Evolutionary conservation across 37 sponge, comb jelly and placozoan genomes (phyloP).

Genomic region (Theonella swinhoei): DNA sequence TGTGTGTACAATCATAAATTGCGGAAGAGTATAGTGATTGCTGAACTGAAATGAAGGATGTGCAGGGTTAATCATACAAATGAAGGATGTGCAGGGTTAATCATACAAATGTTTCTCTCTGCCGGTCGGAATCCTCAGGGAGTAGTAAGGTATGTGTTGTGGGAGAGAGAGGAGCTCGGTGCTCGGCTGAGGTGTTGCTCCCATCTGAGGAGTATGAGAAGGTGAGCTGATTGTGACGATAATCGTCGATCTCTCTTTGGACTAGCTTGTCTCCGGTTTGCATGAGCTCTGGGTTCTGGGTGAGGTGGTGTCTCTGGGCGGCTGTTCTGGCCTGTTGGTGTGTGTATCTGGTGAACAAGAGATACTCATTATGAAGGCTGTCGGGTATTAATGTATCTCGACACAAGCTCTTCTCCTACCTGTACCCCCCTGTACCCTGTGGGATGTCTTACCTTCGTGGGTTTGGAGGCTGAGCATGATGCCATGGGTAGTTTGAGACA

Average conservation of each 20-base stretch:
- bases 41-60: too few relatives aligned
- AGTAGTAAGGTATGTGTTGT: slow-evolving; percentile 27
- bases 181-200: not conserved
- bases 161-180: slow-evolving; percentile 33
- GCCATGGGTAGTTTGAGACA: slow-evolving; percentile 38
- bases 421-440: not conserved
- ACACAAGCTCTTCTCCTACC: not conserved
- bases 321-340: not conserved
- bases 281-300: slow-evolving; percentile 19
- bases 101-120: slow-evolving; percentile 38
- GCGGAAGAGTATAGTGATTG: too few relatives aligned
- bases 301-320: not conserved
- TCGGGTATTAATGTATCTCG: not conserved
- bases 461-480: slow-evolving; percentile 1
- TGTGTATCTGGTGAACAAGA: slow-evolving; percentile 6
- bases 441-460: not conserved
- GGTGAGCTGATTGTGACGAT: not conserved
- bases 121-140: slow-evolving; percentile 5
- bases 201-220: not conserved
- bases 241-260: slow-evolving; percentile 36
- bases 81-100: too few relatives aligned
- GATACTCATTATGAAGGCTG: too few relatives aligned
- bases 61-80: too few relatives aligned
- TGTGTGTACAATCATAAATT: too few relatives aligned
- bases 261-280: slow-evolving; percentile 28